Conservation (phyloP, 2,113 vertebrate genomes). For the Caranx melampygus region DNA sequence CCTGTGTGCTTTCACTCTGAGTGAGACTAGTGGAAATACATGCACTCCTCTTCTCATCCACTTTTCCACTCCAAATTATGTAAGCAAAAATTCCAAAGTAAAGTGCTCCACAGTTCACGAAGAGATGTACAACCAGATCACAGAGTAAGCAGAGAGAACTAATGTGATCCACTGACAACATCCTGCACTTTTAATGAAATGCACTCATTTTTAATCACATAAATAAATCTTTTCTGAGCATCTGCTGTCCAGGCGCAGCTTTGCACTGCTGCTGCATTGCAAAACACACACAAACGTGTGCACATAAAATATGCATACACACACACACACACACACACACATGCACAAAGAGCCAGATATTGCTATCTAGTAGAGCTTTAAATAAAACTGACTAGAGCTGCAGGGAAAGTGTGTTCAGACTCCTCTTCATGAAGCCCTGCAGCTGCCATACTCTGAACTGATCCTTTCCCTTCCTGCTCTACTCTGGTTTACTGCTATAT, state of each 20-base stretch:
- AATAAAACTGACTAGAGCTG: slow-evolving; percentile 26
- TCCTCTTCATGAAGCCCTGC: background rate
- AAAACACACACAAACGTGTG: slow-evolving; percentile 1
- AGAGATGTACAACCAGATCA: background rate
- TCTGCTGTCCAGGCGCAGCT: slow-evolving; percentile 70
- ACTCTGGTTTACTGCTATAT: slow-evolving; percentile 5
- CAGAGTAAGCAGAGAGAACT: background rate
- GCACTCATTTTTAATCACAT: slow-evolving; percentile 63
- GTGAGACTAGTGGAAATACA: background rate
- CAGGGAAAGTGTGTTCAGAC: slow-evolving; percentile 20
- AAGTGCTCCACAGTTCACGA: slow-evolving; percentile 10
- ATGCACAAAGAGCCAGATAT: slow-evolving; percentile 5
- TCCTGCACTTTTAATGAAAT: slow-evolving; percentile 48
- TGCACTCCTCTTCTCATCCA: background rate
- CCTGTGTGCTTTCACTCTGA: background rate
- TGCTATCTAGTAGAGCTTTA: slow-evolving; percentile 8
- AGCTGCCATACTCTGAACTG: slow-evolving; percentile 21
- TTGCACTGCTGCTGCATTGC: slow-evolving; percentile 38
- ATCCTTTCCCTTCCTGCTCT: slow-evolving; percentile 14
- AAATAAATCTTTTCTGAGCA: slow-evolving; percentile 48
- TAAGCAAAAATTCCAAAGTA: slow-evolving; percentile 6
- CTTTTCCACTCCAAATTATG: background rate
- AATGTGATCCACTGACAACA: slow-evolving; percentile 26
- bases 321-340: slow-evolving; percentile 14
- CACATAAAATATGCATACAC: slow-evolving; percentile 47